These are phyloP conservation scores for Deilephila elpenor DNA, from an alignment of 2,888 invertebrate genomes.

Conservation along the genomic window DNA sequence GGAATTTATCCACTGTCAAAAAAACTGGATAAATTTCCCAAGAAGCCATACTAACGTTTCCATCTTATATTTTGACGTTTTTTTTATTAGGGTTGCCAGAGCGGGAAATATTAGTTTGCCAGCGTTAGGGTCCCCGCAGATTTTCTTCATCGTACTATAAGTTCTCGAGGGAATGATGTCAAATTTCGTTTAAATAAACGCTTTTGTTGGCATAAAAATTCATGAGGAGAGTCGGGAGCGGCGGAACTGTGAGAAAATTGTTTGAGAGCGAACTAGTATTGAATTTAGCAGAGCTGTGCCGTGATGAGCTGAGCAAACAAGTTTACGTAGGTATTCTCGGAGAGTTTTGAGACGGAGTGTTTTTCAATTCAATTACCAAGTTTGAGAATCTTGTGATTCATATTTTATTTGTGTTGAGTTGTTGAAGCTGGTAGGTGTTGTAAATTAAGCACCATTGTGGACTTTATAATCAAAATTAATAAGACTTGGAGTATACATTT, in stretches of 20 bases:
- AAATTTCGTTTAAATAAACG: slow-evolving; percentile 22
- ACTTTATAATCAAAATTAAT: no score
- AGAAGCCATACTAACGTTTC: neutral
- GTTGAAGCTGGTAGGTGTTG: no score
- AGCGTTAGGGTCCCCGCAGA: neutral
- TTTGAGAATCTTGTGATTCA: neutral
- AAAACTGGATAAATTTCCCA: neutral
- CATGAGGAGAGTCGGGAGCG: slow-evolving; percentile 5
- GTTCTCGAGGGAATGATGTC: slow-evolving; percentile 1
- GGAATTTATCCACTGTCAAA: neutral
- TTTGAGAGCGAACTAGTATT: slow-evolving; percentile 18
- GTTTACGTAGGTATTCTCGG: slow-evolving; percentile 9
- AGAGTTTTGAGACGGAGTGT: neutral
- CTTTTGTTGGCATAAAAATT: slow-evolving; percentile 26
- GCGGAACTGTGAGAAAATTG: slow-evolving; percentile 17
- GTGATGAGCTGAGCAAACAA: slow-evolving; percentile 4
- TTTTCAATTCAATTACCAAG: slow-evolving; percentile 8
- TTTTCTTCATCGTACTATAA: neutral
- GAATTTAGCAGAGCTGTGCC: slow-evolving; percentile 3
- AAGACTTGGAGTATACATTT: no score
- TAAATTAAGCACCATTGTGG: no score
- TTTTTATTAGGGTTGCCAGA: slow-evolving; percentile 5
- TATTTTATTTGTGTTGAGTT: neutral
- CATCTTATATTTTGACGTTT: neutral
- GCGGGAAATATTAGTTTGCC: neutral